Conservation (phyloP, 2,888 invertebrate genomes). For the Sarcophaga carnaria region DNA sequence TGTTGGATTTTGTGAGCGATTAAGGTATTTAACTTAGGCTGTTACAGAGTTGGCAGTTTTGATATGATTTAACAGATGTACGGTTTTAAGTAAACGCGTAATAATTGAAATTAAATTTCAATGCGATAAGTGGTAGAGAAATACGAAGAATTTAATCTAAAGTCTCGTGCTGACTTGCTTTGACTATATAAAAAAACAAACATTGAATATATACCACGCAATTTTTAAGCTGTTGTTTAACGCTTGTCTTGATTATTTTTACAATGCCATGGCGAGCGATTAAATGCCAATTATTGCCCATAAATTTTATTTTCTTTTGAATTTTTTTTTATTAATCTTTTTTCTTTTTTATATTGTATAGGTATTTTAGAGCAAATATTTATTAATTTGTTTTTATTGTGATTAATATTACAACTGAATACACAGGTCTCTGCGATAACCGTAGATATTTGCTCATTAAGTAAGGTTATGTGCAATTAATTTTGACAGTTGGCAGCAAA, state of each 20-base stretch:
- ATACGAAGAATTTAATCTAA: not conserved
- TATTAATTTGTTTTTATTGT: slow-evolving; percentile 7
- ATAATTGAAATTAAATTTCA: too few species aligned
- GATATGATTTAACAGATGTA: too few species aligned
- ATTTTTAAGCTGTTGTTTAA: slow-evolving; percentile 34
- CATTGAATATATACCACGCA: not conserved
- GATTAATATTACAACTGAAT: slow-evolving; percentile 27
- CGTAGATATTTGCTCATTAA: not conserved
- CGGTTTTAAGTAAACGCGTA: too few species aligned
- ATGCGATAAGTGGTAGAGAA: too few species aligned
- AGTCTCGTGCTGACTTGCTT: not conserved
- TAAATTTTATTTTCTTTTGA: slow-evolving; percentile 32
- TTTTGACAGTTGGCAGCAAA: not conserved
- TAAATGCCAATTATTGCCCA: slow-evolving; percentile 50
- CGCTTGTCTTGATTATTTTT: slow-evolving; percentile 32
- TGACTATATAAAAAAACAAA: not conserved
- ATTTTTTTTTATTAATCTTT: slow-evolving; percentile 10
- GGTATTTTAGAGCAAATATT: not conserved
- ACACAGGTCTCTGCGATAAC: not conserved
- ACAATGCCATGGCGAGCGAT: slow-evolving; percentile 38
- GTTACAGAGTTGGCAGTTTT: too few species aligned
- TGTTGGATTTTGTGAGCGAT: too few species aligned
- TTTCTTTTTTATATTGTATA: slow-evolving; percentile 28
- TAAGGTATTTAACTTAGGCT: too few species aligned
- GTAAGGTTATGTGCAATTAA: not conserved